These are phyloP conservation scores for Falco peregrinus DNA, from an alignment of 2,797 vertebrate genomes.

Conservation along the genomic window DNA sequence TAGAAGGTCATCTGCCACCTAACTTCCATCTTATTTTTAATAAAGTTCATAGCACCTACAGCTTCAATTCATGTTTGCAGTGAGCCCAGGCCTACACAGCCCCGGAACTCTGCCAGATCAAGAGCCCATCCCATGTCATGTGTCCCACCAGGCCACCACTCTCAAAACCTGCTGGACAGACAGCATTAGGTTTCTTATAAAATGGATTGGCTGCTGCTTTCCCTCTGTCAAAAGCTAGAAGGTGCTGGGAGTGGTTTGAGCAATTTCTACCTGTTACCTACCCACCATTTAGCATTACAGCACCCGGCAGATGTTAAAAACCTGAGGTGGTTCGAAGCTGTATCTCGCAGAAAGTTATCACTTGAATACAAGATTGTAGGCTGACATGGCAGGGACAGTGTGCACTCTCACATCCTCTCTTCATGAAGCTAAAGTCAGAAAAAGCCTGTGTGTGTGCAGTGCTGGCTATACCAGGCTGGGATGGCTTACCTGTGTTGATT, in stretches of 20 bases:
- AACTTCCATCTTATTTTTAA: neutral
- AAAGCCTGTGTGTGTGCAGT: neutral
- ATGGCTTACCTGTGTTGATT: neutral
- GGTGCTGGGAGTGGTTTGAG: neutral
- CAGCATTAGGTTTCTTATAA: neutral
- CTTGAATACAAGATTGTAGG: neutral
- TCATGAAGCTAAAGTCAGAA: neutral
- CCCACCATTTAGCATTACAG: neutral
- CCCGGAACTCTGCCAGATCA: neutral
- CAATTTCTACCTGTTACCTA: neutral
- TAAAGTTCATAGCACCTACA: neutral
- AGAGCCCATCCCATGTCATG: fast-evolving
- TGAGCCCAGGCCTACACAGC: neutral
- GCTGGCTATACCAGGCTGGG: neutral
- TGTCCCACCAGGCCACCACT: neutral
- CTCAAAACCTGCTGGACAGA: neutral
- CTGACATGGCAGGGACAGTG: neutral
- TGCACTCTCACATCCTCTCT: neutral
- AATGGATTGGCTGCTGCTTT: neutral
- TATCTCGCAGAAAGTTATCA: neutral
- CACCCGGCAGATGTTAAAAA: neutral
- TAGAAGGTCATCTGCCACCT: neutral
- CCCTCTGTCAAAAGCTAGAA: neutral
- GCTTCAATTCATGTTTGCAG: neutral
- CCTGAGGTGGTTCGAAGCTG: neutral